Evolutionary conservation across 2,113 vertebrate genomes (phyloP), one percentile per base, ranked within the genome.

Genomic region (Archocentrus centrarchus): DNA sequence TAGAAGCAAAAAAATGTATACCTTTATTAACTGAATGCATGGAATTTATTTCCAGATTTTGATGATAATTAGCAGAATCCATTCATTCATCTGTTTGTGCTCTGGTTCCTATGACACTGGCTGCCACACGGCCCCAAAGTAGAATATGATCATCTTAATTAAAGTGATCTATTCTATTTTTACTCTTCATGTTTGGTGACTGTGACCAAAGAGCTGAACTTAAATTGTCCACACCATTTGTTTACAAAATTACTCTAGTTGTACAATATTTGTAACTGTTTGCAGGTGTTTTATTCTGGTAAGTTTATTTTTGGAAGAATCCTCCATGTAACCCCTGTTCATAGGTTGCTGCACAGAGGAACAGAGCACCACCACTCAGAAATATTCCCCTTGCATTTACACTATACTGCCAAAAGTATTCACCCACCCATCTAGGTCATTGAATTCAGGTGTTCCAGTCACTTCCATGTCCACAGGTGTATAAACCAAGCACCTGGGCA

Each of bases 241-340:
- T 1, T 44, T 47, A 22, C 22, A 47, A 47, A 47, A 27, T 47
- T 0, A 47, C 8, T 27, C 8, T 50, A 8, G 0, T 50, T 53
- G 24, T 70, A 5, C 66, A 70, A 18, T 50, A 50, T 50, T 50
- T 50, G 47, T 17, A 53, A 18, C 50, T 53, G 15, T 53, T 70
- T 70, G 0, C 41, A 70, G 1, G 0, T 70, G 41, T 50, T 70
- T 70, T 41, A 30, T 50, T 1, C 41, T 68, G 14, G 0, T 27
- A 18, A 11, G 0, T 68, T 18, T 50, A 14, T 66, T 3, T 6
- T 0, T 27, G 0, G 14, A 66, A 17, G 39, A 11, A 47, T 68
- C 14, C 15, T 47, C 14, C 0, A 68, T 27, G 64, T 6, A 24
- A 14, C 47, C 39, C 39, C 39, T 47, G 8, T 50, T 15, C 15